Base-by-base conservation (phyloP, 2,797 vertebrate genomes). In the Synanceia verrucosa region DNA sequence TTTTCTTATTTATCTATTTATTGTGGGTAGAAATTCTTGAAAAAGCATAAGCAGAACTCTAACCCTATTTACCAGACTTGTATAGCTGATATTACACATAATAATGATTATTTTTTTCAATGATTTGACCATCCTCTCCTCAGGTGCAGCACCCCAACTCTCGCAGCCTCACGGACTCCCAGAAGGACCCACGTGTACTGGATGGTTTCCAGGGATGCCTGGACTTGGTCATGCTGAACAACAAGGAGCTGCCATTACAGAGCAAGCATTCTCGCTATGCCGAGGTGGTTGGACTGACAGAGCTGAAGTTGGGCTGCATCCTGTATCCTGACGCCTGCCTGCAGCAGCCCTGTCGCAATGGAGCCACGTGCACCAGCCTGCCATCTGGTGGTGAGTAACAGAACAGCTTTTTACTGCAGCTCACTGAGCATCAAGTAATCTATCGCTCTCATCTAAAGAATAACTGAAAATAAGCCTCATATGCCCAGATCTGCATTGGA, bases 181-280 rank as follows among this genome's bases (percentile, higher is more conserved):
- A 96, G 60, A 96, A 94, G 65, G 95, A 93, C 1, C 94, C 94
- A 0, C 91, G 86, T 89, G 96, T 96, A 43, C 85, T 95, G 37
- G 93, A 96, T 0, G 97, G 97, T 47, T 99, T 99, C 86, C 97
- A 99, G 89, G 98, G 98, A 67, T 99, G 98, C 87, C 91, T 99
- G 90, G 98, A 99, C 86, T 97, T 97, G 0, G 95, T 99, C 66
- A 86, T 94, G 78, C 91, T 99, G 2, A 98, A 99, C 11, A 93
- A 95, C 89, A 94, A 96, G 0, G 97, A 98, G 68, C 93, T 99
- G 82, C 97, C 97, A 0, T 94, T 99, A 47, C 97, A 99, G 67
- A 98, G 97, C 94, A 98, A 99, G 76, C 96, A 95, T 65, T 97
- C 96, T 31, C 96, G 90, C 77, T 96, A 96, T 0, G 97, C 96